Evolutionary conservation across 2,113 vertebrate species (phyloP).

Genomic region (Promerops cafer): DNA sequence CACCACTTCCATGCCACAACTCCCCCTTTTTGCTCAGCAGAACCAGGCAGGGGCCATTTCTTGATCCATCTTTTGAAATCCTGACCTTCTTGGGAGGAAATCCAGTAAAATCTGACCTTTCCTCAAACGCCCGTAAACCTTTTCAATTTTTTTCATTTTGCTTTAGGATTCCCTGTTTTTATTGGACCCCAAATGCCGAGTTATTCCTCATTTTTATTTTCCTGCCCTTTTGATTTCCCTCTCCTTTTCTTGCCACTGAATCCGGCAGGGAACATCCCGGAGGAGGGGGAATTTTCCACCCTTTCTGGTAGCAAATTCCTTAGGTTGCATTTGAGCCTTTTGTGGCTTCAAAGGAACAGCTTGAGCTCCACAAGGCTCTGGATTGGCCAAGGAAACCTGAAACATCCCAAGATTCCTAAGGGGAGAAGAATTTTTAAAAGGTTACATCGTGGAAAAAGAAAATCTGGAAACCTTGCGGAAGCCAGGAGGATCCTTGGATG

Average conservation of each 20-base stretch:
- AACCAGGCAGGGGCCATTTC: background rate
- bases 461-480: slow-evolving; percentile 11
- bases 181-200: background rate
- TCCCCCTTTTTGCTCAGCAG: background rate
- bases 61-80: background rate
- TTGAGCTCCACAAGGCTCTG: background rate
- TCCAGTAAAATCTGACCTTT: background rate
- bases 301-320: slow-evolving; percentile 44
- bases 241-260: background rate
- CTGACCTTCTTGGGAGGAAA: background rate
- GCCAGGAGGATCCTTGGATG: slow-evolving; percentile 24
- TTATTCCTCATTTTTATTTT: background rate
- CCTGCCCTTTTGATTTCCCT: background rate
- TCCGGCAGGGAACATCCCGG: background rate
- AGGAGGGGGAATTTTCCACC: background rate
- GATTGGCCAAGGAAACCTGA: slow-evolving; percentile 49
- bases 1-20: accelerated
- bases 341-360: slow-evolving; percentile 47
- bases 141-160: background rate
- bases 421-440: slow-evolving; percentile 36
- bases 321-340: slow-evolving; percentile 6
- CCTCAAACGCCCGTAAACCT: background rate
- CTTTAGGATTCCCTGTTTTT: background rate
- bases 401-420: slow-evolving; percentile 12
- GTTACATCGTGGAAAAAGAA: slow-evolving; percentile 48